Evolutionary conservation across 64 coral and sea anemone genomes (phyloP).

Genomic region (Montipora cactus): DNA sequence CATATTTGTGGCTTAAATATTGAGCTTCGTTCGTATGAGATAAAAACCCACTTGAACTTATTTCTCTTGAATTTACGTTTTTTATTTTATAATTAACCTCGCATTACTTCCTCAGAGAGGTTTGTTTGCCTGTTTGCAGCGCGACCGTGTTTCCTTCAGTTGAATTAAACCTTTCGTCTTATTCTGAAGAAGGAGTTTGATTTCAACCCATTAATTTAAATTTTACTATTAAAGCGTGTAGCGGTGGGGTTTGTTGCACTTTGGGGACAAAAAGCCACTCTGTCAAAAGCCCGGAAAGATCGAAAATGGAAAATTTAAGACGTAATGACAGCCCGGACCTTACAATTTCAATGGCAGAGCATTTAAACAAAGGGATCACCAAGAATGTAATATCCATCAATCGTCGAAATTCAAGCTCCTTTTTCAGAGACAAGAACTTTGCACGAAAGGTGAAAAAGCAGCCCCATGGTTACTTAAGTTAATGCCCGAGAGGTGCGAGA

Average conservation of each 20-base stretch:
- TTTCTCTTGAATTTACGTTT: background rate
- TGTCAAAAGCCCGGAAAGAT: constrained; percentile 33
- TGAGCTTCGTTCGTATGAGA: background rate
- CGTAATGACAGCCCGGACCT: constrained; percentile 1
- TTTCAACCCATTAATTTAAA: background rate
- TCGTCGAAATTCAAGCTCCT: constrained; percentile 13
- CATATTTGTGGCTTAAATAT: background rate
- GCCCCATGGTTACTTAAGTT: background rate
- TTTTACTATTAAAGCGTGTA: background rate
- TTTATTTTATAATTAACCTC: background rate
- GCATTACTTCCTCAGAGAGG: background rate
- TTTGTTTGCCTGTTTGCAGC: background rate
- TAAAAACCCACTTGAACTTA: background rate
- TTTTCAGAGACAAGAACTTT: background rate
- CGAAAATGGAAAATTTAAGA: constrained; percentile 7
- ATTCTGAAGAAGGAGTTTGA: background rate
- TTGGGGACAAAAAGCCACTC: background rate
- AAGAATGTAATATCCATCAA: constrained; percentile 15
- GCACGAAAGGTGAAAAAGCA: constrained; percentile 4
- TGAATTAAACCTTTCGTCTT: background rate
- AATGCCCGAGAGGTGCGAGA: background rate
- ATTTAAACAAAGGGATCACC: background rate
- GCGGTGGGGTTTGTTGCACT: background rate
- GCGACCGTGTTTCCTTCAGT: background rate
- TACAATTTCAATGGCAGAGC: background rate